These are phyloP conservation scores for Aphodius sticticus DNA, from an alignment of 2,888 invertebrate species.

Conservation along the genomic window DNA sequence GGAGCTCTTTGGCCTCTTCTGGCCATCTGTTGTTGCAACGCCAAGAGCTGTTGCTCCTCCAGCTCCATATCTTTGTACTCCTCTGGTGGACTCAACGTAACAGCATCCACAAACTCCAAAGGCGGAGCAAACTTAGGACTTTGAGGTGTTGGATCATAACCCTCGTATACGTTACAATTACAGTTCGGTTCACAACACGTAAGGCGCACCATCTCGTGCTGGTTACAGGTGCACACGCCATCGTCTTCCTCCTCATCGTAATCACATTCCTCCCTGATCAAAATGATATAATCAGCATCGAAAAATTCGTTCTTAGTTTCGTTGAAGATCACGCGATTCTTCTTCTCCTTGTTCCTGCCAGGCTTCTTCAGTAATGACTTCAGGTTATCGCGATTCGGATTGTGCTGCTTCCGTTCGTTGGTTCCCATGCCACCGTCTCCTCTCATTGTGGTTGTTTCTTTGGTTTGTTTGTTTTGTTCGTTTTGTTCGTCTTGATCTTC, in stretches of 20 bases:
- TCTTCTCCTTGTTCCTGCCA: slow-evolving; percentile 67
- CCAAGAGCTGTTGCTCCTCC: slow-evolving; percentile 66
- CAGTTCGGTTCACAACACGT: slow-evolving; percentile 75
- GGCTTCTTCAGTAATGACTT: slow-evolving; percentile 81
- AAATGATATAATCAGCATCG: slow-evolving; percentile 90
- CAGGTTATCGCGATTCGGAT: slow-evolving; percentile 70
- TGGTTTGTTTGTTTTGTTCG: slow-evolving; percentile 38
- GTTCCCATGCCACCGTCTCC: slow-evolving; percentile 62
- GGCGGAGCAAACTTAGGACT: slow-evolving; percentile 72
- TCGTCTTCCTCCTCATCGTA: slow-evolving; percentile 82
- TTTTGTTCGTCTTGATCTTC: slow-evolving; percentile 39
- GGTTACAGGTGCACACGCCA: slow-evolving; percentile 75
- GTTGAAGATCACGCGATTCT: slow-evolving; percentile 83
- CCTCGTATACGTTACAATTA: slow-evolving; percentile 56
- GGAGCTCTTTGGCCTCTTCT: slow-evolving; percentile 49
- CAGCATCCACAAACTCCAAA: slow-evolving; percentile 79
- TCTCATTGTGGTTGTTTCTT: slow-evolving; percentile 41
- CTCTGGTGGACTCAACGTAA: slow-evolving; percentile 89
- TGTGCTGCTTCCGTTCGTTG: slow-evolving; percentile 60
- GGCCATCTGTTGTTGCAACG: slow-evolving; percentile 64
- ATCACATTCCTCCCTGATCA: slow-evolving; percentile 87
- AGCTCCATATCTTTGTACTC: slow-evolving; percentile 88
- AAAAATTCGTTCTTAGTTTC: slow-evolving; percentile 91
- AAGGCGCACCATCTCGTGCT: slow-evolving; percentile 71
- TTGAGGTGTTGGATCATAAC: slow-evolving; percentile 56